Evolutionary conservation across 1,140 invertebrate genomes (phyloP).

Genomic region (Brachionus plicatilis): DNA sequence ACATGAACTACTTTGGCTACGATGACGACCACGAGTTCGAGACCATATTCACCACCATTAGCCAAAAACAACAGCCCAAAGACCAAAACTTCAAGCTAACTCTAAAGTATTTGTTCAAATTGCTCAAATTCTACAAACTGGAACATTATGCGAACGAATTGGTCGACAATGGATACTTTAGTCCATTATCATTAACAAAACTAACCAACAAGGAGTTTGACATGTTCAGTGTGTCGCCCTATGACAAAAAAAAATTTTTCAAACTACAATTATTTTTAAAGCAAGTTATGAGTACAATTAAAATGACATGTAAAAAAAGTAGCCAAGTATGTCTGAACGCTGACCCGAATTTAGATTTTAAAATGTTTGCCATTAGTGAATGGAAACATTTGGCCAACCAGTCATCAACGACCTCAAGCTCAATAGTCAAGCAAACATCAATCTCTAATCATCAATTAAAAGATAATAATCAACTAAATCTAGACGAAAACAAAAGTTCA

Average conservation of each 20-base stretch:
- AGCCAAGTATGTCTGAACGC: not conserved
- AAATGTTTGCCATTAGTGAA: slow-evolving; percentile 16
- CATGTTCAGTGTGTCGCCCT: slow-evolving; percentile 4
- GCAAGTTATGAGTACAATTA: slow-evolving; percentile 20
- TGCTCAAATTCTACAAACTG: slow-evolving; percentile 22
- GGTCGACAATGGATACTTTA: not conserved
- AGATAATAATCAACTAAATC: not conserved
- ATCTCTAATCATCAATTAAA: not conserved
- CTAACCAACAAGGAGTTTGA: slow-evolving; percentile 5
- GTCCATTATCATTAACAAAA: slow-evolving; percentile 9
- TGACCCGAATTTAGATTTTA: not conserved
- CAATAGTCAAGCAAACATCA: not conserved
- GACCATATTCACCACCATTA: not conserved
- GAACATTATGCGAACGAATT: slow-evolving; percentile 17
- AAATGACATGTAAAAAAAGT: not conserved
- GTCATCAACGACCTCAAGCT: not conserved
- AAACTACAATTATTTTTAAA: slow-evolving; percentile 33
- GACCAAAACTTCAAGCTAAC: not conserved
- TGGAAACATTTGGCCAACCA: slow-evolving; percentile 22
- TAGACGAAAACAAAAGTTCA: not conserved
- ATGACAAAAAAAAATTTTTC: slow-evolving; percentile 26
- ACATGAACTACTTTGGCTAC: not conserved
- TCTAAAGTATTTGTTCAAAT: slow-evolving; percentile 30
- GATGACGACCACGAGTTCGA: slow-evolving; percentile 10
- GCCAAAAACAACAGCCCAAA: not conserved